Evolutionary conservation across 2,113 vertebrate species (phyloP), one percentile per base, ranked within the genome.

Genomic region (Zosterops hypoxanthus): DNA sequence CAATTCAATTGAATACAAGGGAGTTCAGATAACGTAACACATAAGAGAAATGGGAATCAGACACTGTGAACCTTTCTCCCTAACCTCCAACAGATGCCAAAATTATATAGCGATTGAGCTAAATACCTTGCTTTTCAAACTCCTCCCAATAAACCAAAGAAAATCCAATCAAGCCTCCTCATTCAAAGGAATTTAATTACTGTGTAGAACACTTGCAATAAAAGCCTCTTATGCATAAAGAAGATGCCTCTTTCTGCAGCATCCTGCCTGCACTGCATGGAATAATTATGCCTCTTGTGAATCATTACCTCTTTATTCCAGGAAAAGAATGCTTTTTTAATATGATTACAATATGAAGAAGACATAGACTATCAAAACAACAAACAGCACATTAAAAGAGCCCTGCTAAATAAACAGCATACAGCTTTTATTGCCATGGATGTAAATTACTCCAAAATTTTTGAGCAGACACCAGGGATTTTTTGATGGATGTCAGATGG

Each of bases 201-300:
- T 84, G 88, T 94, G 95, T 95, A 96, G 95, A 96, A 92, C 93
- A 95, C 92, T 96, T 96, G 92, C 79, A 90, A 68, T 96, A 88
- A 96, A 96, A 96, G 92, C 90, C 91, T 93, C 79, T 90, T 95
- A 81, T 7, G 19, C 76, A 95, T 86, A 94, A 95, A 93, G 95
- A 80, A 91, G 93, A 96, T 53, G 81, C 52, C 56, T 87, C 57
- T 94, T 91, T 88, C 72, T 75, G 21, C 42, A 89, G 88, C 44
- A 76, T 73, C 72, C 88, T 77, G 75, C 34, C 46, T 92, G 85
- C 71, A 71, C 65, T 36, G 2, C 90, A 69, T 86, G 86, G 88
- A 92, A 94, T 88, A 95, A 92, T 92, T 90, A 95, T 59, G 75
- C 87, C 66, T 47, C 95, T 94, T 90, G 86, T 85, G 94, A 97